Evolutionary conservation across 1,140 invertebrate genomes (phyloP).

Genomic region (Mactra quadrangularis): DNA sequence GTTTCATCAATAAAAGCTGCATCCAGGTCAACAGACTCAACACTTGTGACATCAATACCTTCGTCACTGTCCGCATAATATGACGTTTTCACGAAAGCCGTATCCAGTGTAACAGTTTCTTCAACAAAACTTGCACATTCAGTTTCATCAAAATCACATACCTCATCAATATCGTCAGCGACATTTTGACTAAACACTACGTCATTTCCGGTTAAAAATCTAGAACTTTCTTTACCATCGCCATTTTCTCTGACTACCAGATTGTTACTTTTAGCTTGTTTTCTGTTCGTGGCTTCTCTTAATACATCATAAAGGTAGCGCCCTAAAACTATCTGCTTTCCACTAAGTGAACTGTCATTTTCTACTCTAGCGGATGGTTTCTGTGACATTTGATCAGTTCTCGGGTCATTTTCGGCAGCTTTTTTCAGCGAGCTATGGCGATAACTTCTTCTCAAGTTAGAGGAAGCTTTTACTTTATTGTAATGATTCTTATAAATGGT

Average conservation of each 20-base stretch:
- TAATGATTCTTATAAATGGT: constrained; percentile 15
- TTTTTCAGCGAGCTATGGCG: background rate
- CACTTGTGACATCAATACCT: constrained; percentile 50
- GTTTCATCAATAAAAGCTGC: constrained; percentile 13
- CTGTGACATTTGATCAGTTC: background rate
- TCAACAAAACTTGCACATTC: background rate
- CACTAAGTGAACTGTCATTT: background rate
- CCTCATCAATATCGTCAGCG: constrained; percentile 11
- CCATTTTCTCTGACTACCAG: too few relatives aligned
- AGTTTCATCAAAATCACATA: constrained; percentile 26
- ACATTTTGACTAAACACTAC: background rate
- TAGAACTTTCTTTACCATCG: background rate
- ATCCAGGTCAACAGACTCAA: constrained; percentile 19
- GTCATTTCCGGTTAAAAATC: background rate
- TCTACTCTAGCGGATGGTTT: background rate
- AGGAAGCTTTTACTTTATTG: background rate
- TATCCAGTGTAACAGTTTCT: background rate
- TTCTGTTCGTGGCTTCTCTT: background rate
- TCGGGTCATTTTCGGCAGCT: background rate
- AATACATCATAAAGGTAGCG: constrained; percentile 8
- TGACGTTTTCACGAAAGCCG: constrained; percentile 27
- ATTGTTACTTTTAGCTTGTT: too few relatives aligned
- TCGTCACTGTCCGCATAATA: constrained; percentile 39
- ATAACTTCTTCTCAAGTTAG: background rate
- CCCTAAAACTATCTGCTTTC: background rate